Base-by-base conservation (phyloP, 2,797 vertebrate species). In the Myotis daubentonii region DNA sequence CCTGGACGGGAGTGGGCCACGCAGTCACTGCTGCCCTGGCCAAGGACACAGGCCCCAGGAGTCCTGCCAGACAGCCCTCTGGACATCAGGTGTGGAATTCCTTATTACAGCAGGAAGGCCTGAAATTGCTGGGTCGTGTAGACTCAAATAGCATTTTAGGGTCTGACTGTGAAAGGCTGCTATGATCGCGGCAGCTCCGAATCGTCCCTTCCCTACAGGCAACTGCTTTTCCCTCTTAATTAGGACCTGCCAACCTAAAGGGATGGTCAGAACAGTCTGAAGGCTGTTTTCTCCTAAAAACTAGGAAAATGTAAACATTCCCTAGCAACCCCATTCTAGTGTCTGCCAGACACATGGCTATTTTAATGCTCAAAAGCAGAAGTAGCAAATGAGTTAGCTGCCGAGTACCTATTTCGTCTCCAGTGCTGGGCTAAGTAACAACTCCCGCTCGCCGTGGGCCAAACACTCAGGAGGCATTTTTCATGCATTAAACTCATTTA, bases 71-170 rank as follows among this genome's bases (percentile, higher is more conserved):
- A 38, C 3, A 90, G 71, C 10, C 33, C 70, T 60, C 9, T 57
- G 80, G 49, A 22, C 87, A 13, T 19, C n/a, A 87, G 95, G 12
- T 87, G 84, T 87, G 89, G 84, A 90, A 47, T 84, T 88, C 66
- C 91, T 96, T 92, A 95, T 90, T 86, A 94, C 36, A 96, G 83
- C 74, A 76, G 30, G 57, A 81, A 25, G 44, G 49, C 36, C 75
- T 2, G 8, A 88, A 81, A 94, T 55, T 86, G 89, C 74, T 62
- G 66, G 55, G 84, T 57, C 85, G 25, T 0, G 5, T 38, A 20
- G 81, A 87, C 83, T 41, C 93, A 94, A 87, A 84, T n/a, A 96
- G 91, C 93, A 68, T 38, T 41, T 2, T 1, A 65, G 53, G 60
- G 53, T 5, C 1, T 20, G 68, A 76, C 49, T 3, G 9, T 25